Evolutionary conservation across 1,140 invertebrate genomes (phyloP).

Genomic region (Centruroides vittatus): DNA sequence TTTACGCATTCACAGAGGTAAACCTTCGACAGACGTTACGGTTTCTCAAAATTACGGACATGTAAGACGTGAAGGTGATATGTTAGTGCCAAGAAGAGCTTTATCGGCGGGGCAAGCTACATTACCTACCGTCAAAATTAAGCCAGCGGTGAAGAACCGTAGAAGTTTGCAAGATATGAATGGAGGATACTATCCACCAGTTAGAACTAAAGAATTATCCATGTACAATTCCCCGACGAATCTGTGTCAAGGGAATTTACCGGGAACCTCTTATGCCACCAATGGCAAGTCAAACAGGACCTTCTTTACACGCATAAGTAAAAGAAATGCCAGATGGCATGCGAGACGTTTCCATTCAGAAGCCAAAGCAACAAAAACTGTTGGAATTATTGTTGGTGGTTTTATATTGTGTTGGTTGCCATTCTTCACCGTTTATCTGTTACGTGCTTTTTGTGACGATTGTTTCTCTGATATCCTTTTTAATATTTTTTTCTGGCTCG

Average conservation of each 20-base stretch:
- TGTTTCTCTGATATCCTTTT: constrained; percentile 68
- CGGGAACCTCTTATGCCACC: background rate
- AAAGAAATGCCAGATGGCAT: constrained; percentile 61
- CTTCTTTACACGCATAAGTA: constrained; percentile 45
- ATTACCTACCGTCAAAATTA: background rate
- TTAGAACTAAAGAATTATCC: background rate
- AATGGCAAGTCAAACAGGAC: background rate
- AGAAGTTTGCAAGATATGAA: background rate
- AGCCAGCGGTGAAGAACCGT: too few relatives aligned
- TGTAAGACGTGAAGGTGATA: background rate
- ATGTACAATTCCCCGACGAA: background rate
- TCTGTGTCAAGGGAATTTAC: background rate
- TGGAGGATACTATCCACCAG: background rate
- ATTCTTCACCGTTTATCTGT: constrained; percentile 86
- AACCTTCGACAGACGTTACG: background rate
- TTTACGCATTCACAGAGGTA: background rate
- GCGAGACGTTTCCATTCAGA: constrained; percentile 77
- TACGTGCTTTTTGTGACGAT: constrained; percentile 58
- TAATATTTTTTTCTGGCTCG: constrained; percentile 88
- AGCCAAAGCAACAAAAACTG: constrained; percentile 83
- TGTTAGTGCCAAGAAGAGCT: background rate
- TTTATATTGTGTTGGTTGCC: constrained; percentile 89
- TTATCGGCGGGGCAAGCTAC: background rate
- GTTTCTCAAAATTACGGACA: background rate
- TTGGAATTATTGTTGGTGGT: constrained; percentile 84